Evolutionary conservation across 2,888 invertebrate species (phyloP), one percentile per base, ranked within the genome.

Genomic region (Halictus ligatus): DNA sequence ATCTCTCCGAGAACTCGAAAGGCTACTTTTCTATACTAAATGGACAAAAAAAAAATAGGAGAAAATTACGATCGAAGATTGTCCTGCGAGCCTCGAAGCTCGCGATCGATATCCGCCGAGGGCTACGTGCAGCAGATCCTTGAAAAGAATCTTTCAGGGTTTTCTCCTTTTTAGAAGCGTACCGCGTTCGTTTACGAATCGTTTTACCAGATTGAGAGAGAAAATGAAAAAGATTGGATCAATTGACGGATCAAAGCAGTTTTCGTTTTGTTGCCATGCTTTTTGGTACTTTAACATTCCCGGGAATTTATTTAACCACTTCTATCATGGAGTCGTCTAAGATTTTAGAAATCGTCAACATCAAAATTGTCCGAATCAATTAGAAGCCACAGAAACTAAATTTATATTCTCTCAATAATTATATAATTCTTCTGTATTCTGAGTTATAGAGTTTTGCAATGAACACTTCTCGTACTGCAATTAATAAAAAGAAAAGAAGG

Each of bases 101-200:
- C 25, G 2, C 18, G 35, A 67, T 67, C 67, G 67, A 35, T 60
- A 60, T 35, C 35, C 18, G 35, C 8, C 67, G 35, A 18, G 35
- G 67, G 18, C 35, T 18, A 67, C 18, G 67, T 35, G 35, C 18
- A 8, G 35, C 35, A 35, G 18, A 67, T 35, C 18, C 35, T 35
- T 67, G 67, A 67, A 67, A 67, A 29, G 67, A 29, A 67, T 67
- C 67, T 67, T 29, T 35, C 35, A 67, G 18, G 15, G 67, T 35
- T 35, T 18, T 67, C 67, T 18, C 35, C 67, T 7, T 67, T 18
- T 35, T 15, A 15, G 35, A 35, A 67, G 15, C 18, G 67, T 35
- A 7, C 35, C 35, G 60, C 25, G 7, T 12, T 13, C 60, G 25
- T 25, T 67, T 67, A 67, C 29, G 7, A 67, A 35, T 35, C 64